Percentiles rank a stretch among this genome's conserved stretches.
Evolutionary conservation across 2,113 vertebrate species (phyloP).

Genomic region (Elgaria multicarinata): DNA sequence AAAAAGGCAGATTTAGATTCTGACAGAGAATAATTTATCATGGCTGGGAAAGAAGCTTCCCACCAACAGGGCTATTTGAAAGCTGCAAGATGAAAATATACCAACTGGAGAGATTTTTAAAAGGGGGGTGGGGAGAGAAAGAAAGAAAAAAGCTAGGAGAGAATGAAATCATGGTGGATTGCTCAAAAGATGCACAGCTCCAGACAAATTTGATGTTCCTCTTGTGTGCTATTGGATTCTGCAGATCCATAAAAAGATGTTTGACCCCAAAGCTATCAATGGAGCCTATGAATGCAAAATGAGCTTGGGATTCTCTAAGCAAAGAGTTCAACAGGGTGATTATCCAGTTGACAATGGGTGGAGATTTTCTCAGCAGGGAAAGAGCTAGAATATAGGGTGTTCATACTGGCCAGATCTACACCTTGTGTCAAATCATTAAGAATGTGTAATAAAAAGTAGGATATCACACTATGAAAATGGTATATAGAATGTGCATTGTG

Average conservation of each 20-base stretch:
- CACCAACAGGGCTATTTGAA: slow-evolving; percentile 57
- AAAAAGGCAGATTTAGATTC: slow-evolving; percentile 75
- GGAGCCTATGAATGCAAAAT: not conserved
- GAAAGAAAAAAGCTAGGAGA: not conserved
- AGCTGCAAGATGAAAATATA: slow-evolving; percentile 51
- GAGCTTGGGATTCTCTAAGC: not conserved
- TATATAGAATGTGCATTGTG: too few relatives aligned
- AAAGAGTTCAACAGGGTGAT: not conserved
- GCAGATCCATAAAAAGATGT: not conserved
- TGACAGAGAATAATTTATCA: slow-evolving; percentile 77
- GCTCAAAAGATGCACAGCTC: not conserved
- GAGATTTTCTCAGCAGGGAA: not conserved
- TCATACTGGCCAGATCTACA: too few relatives aligned
- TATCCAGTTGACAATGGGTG: not conserved
- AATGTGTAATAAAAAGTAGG: too few relatives aligned
- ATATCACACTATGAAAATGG: too few relatives aligned
- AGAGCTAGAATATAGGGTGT: not conserved
- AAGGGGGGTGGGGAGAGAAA: not conserved
- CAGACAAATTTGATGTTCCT: not conserved
- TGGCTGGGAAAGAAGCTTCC: slow-evolving; percentile 61
- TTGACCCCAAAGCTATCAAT: not conserved
- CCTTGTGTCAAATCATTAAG: too few relatives aligned
- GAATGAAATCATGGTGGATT: not conserved
- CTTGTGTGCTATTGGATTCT: not conserved
- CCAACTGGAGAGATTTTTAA: slow-evolving; percentile 44